Evolutionary conservation across 1,140 invertebrate genomes (phyloP), one percentile per base, ranked within the genome.

Genomic region (Berghia stephanieae): DNA sequence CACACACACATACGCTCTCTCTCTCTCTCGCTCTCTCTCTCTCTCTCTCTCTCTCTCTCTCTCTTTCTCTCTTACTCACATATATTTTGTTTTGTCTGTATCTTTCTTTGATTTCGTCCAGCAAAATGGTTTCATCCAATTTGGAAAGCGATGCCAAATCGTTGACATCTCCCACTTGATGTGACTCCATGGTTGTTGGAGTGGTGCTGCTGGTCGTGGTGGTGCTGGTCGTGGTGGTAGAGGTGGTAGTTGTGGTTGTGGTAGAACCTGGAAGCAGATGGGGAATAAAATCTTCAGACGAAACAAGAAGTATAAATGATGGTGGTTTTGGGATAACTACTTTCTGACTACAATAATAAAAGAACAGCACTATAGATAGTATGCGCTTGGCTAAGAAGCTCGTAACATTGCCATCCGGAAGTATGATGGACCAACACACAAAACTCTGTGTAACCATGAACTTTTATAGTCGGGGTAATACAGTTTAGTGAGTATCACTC

Each of bases 61-160:
- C 55, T 60, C 55, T 60, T 31, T 60, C 55, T 60, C 55, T 60
- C 55, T 60, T 55, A 85, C 87, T 88, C 80, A 89, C 88, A 80
- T 89, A 89, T 36, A 89, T 89, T 43, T 83, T 73, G 74, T 88
- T 79, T 6, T 82, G 81, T 57, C 69, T 72, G 75, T 89, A 89
- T 75, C 88, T 68, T 24, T 81, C 81, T 78, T 83, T 81, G n/a
- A 89, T 78, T 79, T 88, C 87, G 21, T 85, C 82, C 27, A 89
- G 76, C 21, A 89, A 71, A 55, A 85, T 83, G 27, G 84, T 79
- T 60, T 89, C 88, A 73, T 88, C 87, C 27, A 89, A 57, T 57
- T 87, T 86, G 18, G 85, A 80, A 10, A 89, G 80, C 4, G 82
- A 84, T 2, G 88, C 85, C 43, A 89, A 74, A 80, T 89, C 87